phyloP scores from a whole-genome alignment of 2,888 invertebrate genomes.

The Rhyacophila evoluta region DNA sequence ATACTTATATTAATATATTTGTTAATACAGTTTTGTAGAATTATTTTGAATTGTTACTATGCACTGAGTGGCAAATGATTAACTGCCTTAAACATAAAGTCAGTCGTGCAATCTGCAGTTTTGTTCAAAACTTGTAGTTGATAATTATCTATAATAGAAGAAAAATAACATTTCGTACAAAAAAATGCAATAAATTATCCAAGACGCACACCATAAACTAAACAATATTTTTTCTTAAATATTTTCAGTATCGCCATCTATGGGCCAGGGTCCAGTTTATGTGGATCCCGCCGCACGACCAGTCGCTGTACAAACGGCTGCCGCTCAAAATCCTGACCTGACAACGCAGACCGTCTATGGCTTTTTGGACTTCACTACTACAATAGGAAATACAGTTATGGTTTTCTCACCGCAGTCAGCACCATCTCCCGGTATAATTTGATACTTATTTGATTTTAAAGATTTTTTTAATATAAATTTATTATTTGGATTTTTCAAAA shows the following conservation, averaged over 20 bases:
- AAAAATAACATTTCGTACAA: too few relatives aligned
- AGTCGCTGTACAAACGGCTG: conserved; percentile 42
- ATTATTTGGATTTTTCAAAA: too few relatives aligned
- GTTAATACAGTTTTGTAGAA: too few relatives aligned
- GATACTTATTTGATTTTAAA: not conserved
- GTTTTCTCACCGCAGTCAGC: conserved; percentile 92
- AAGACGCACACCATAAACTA: conserved; percentile 15
- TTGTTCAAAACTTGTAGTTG: too few relatives aligned
- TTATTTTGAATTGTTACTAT: too few relatives aligned
- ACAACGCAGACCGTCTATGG: conserved; percentile 94
- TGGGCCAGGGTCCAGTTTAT: conserved; percentile 59
- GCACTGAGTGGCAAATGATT: too few relatives aligned
- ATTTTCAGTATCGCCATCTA: conserved; percentile 43
- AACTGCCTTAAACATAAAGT: too few relatives aligned
- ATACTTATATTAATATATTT: too few relatives aligned
- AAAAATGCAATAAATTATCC: not conserved
- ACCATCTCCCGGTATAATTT: conserved; percentile 73
- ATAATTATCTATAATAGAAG: too few relatives aligned
- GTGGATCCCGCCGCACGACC: conserved; percentile 53
- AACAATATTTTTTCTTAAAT: not conserved
- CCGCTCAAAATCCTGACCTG: conserved; percentile 59
- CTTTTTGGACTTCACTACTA: conserved; percentile 93
- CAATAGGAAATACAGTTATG: conserved; percentile 94
- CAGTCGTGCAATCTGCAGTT: too few relatives aligned
- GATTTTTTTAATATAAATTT: too few relatives aligned